Percentiles rank a stretch among this genome's conserved stretches.
phyloP scores from a whole-genome alignment of 1,140 invertebrate species.

The Berghia stephanieae region DNA sequence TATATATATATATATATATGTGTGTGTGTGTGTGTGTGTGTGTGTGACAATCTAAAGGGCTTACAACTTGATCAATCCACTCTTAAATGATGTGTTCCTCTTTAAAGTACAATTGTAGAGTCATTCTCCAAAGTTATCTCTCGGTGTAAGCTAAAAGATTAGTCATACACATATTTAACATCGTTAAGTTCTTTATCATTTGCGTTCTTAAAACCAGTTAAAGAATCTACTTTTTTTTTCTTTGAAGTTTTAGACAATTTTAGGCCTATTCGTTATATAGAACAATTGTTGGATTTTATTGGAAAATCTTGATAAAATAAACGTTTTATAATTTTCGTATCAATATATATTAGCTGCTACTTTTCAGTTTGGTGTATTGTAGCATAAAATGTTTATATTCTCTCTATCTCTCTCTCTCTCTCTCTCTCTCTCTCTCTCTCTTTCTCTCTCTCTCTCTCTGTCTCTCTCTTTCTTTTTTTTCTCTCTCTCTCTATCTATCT shows the following conservation, averaged over 20 bases:
- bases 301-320: no score
- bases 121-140: no score
- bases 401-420: neutral
- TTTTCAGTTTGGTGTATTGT: no score
- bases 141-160: neutral
- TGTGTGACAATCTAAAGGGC: neutral
- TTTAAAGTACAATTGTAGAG: no score
- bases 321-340: no score
- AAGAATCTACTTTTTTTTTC: neutral
- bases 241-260: neutral
- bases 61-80: no score
- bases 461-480: no score
- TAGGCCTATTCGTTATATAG: no score
- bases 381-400: neutral
- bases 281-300: no score
- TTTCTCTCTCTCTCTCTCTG: no score
- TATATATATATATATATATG: neutral
- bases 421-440: conserved; percentile 27
- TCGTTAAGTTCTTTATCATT: neutral
- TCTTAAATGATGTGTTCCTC: no score
- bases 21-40: neutral
- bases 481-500: no score
- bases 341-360: neutral
- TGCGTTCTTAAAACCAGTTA: neutral
- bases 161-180: neutral